Evolutionary conservation across 2,888 invertebrate species (phyloP).

Genomic region (Opisthograptis luteolata): DNA sequence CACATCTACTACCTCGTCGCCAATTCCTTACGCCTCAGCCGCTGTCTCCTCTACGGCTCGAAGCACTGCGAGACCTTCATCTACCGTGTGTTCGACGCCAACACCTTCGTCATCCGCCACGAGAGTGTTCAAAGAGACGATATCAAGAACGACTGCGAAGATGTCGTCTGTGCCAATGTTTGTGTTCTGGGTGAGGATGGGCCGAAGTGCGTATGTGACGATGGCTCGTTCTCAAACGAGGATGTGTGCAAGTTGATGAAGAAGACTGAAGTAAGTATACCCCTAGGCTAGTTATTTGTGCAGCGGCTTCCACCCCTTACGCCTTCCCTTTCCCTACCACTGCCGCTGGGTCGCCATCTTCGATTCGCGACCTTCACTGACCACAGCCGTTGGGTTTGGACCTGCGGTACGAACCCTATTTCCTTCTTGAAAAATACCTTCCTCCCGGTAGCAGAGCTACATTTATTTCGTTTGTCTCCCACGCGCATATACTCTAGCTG

Average conservation of each 20-base stretch:
- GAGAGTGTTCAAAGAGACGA: conserved; percentile 58
- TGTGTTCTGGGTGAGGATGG: conserved; percentile 81
- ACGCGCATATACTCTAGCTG: too few species aligned
- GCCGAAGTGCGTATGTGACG: conserved; percentile 80
- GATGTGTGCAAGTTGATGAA: conserved; percentile 48
- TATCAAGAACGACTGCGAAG: conserved; percentile 74
- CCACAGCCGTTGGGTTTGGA: too few species aligned
- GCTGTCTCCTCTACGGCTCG: conserved; percentile 84
- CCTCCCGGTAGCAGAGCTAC: too few species aligned
- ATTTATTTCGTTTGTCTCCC: too few species aligned
- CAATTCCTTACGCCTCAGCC: conserved; percentile 81
- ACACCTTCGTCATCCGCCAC: conserved; percentile 60
- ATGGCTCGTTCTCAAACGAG: conserved; percentile 62
- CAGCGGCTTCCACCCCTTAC: too few species aligned
- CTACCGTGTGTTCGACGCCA: conserved; percentile 67
- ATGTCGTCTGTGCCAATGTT: conserved; percentile 81
- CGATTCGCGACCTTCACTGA: too few species aligned
- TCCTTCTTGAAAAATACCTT: too few species aligned
- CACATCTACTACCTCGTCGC: conserved; percentile 88
- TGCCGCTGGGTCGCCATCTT: too few species aligned
- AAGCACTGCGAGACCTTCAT: conserved; percentile 72
- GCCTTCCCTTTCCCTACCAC: too few species aligned
- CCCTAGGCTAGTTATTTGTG: neutral
- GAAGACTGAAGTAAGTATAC: conserved; percentile 47
- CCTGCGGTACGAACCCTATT: too few species aligned